phyloP scores from a whole-genome alignment of 2,113 vertebrate genomes.

The Craseonycteris thonglongyai region DNA sequence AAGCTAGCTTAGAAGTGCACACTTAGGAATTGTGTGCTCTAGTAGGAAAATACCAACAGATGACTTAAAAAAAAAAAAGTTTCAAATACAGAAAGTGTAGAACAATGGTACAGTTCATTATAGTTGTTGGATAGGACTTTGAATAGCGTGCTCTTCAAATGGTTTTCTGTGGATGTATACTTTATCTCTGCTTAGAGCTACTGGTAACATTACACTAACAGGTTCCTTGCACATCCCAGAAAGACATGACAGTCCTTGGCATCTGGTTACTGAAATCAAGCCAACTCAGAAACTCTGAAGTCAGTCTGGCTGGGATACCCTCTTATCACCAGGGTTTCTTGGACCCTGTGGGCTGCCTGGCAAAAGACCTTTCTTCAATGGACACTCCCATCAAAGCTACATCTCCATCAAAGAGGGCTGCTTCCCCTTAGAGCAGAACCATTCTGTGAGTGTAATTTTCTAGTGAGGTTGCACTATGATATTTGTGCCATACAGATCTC shows the following conservation, averaged over 20 bases:
- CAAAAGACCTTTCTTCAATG: background rate
- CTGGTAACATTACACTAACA: background rate
- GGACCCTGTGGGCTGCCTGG: background rate
- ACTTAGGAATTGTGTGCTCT: background rate
- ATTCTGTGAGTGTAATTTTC: background rate
- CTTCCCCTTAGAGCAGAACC: background rate
- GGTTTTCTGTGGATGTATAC: background rate
- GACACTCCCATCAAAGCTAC: background rate
- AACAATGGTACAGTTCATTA: background rate
- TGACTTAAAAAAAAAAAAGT: background rate
- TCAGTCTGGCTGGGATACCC: background rate
- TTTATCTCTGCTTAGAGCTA: background rate
- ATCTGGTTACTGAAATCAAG: background rate
- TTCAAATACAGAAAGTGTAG: background rate
- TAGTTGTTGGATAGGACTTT: background rate
- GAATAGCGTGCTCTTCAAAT: background rate
- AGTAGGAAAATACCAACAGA: background rate
- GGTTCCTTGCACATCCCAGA: background rate
- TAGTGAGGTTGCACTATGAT: background rate
- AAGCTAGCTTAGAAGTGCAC: background rate
- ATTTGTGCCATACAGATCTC: background rate
- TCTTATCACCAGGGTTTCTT: background rate
- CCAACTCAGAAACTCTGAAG: background rate
- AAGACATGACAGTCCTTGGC: background rate
- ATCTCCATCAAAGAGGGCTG: background rate